Conservation (phyloP, 2,888 invertebrate genomes). For the Caenorhabditis macrosperma region DNA sequence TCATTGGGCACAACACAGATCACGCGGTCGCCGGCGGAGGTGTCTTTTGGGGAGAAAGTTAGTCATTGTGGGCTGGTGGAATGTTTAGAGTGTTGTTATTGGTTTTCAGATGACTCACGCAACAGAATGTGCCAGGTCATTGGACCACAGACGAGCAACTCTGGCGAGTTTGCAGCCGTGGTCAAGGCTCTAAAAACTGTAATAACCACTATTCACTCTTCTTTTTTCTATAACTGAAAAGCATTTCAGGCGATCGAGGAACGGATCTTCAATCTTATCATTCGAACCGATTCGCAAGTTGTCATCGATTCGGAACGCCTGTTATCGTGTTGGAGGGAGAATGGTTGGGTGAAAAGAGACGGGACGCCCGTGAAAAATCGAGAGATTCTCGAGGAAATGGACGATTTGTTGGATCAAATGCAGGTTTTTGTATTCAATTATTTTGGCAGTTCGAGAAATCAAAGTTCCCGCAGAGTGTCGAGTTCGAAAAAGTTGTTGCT, state of each 20-base stretch:
- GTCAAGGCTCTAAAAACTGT: slow-evolving; percentile 84
- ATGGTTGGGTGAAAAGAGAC: neutral
- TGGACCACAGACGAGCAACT: slow-evolving; percentile 89
- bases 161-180: slow-evolving; percentile 93
- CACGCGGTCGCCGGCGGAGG: too few species aligned
- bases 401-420: neutral
- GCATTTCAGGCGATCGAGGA: neutral
- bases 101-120: neutral
- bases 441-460: too few species aligned
- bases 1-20: too few species aligned
- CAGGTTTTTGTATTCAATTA: too few species aligned
- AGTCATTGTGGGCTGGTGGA: too few species aligned
- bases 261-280: slow-evolving; percentile 83
- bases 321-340: too few species aligned
- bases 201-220: neutral
- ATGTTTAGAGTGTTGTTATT: neutral
- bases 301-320: slow-evolving; percentile 87
- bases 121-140: slow-evolving; percentile 6
- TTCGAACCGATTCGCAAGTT: slow-evolving; percentile 93
- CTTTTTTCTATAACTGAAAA: too few species aligned
- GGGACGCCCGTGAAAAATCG: too few species aligned
- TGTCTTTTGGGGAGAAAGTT: too few species aligned
- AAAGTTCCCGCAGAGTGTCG: too few species aligned
- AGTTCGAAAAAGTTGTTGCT: too few species aligned
- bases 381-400: neutral